Conservation (phyloP, 2,113 vertebrate genomes). For the Mionectes macconnelli region DNA sequence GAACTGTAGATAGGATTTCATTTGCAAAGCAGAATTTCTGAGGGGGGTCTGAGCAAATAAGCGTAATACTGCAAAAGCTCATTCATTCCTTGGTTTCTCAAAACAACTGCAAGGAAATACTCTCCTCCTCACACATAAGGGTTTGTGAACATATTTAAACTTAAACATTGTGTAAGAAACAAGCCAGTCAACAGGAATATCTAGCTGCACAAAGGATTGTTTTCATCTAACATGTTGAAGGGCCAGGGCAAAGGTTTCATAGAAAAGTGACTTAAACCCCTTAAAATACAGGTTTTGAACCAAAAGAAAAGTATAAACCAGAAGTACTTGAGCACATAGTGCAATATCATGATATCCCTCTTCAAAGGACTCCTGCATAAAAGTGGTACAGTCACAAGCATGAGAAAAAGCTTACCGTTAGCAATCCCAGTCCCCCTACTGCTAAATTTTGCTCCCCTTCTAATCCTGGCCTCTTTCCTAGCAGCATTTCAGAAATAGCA, state of each 20-base stretch:
- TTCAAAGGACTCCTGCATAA: background rate
- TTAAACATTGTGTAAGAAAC: background rate
- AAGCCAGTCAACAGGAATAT: background rate
- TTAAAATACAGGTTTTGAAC: background rate
- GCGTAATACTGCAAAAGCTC: background rate
- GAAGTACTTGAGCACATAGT: background rate
- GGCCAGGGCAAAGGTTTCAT: background rate
- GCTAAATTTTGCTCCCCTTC: slow-evolving; percentile 42
- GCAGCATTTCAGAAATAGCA: slow-evolving; percentile 47
- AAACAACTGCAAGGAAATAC: background rate
- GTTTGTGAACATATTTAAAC: background rate
- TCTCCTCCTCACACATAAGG: background rate
- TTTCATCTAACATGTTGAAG: background rate
- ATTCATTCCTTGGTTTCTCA: background rate
- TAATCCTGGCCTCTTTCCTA: slow-evolving; percentile 55
- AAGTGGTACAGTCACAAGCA: background rate
- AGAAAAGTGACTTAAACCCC: background rate
- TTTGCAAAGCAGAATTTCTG: background rate
- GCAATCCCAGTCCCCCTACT: background rate
- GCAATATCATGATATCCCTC: background rate
- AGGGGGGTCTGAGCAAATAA: background rate
- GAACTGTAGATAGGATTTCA: background rate
- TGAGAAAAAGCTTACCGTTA: background rate
- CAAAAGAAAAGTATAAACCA: background rate
- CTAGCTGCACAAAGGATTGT: background rate